Evolutionary conservation across 2,888 invertebrate species (phyloP).

Genomic region (Nephrotoma flavescens): DNA sequence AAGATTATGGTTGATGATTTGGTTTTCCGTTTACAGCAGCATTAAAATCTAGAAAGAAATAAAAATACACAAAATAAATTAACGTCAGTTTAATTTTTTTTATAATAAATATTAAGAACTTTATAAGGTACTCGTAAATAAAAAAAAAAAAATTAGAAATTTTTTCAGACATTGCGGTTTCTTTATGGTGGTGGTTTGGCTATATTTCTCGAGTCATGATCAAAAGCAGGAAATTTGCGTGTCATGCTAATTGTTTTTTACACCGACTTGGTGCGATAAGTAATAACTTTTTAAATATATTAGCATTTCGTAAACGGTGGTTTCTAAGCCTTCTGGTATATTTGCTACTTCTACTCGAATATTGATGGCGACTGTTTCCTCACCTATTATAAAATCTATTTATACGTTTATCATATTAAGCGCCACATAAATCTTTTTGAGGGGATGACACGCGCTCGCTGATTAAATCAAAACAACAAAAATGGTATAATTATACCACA

Average conservation of each 20-base stretch:
- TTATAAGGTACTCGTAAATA: not conserved
- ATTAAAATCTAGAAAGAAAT: not conserved
- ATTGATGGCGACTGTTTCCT: no score
- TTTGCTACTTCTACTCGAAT: no score
- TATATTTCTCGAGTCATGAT: not conserved
- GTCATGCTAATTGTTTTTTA: not conserved
- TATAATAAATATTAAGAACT: not conserved
- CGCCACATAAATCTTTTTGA: not conserved
- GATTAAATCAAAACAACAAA: not conserved
- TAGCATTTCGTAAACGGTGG: no score
- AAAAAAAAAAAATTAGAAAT: not conserved
- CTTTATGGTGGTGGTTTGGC: not conserved
- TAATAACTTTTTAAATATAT: no score
- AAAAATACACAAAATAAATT: not conserved
- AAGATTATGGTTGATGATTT: not conserved
- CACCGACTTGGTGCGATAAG: no score
- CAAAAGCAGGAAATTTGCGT: not conserved
- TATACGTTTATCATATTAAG: no score
- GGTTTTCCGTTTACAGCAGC: not conserved
- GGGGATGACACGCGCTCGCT: not conserved
- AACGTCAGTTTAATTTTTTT: not conserved
- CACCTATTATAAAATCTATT: no score
- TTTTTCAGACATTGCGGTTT: not conserved
- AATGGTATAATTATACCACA: not conserved
- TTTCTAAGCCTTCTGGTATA: no score